Base-by-base conservation (phyloP, 2,797 vertebrate species). In the Mareca penelope region DNA sequence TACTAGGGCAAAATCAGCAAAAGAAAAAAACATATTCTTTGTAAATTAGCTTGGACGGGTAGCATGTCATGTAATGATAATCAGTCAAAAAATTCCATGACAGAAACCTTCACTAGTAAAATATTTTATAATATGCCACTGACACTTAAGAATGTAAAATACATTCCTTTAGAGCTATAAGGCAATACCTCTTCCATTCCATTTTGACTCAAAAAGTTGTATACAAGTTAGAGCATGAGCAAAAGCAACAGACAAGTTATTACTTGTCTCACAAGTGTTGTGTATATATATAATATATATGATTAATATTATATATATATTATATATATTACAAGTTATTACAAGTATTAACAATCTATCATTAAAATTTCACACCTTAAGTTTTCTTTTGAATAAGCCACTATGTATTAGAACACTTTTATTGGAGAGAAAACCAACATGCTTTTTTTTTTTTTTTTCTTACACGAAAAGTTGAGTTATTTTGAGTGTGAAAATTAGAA, bases 71-170 rank as follows among this genome's bases (percentile, higher is more conserved):
- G 40, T 77, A 91, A 95, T 69, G 63, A 94, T 81, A 95, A 96
- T 96, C 88, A 94, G 63, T 90, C 90, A 80, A 35, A 92, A 93
- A 84, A n/a, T 40, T 44, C 72, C 88, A 4, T 94, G 94, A 97
- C 88, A 96, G 92, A 44, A 96, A 71, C 64, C 73, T 92, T 97
- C 89, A 94, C 71, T 86, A 94, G 69, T 78, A 94, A 96, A 95
- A 90, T 76, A 42, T 93, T 91, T 90, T 48, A 67, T 86, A 77
- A 90, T 78, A 91, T 73, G 52, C 69, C 87, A 37, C 52, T 96
- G 89, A 90, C 76, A 96, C 79, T 96, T 96, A 80, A 52, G 65
- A 94, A 96, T 9, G 15, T 63, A 96, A 89, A 85, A 76, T 92
- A 68, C 39, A 80, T 72, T 93, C 61, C 31, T 77, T 57, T 50